Conservation (phyloP, 2,888 invertebrate genomes). For the Thereva unica region DNA sequence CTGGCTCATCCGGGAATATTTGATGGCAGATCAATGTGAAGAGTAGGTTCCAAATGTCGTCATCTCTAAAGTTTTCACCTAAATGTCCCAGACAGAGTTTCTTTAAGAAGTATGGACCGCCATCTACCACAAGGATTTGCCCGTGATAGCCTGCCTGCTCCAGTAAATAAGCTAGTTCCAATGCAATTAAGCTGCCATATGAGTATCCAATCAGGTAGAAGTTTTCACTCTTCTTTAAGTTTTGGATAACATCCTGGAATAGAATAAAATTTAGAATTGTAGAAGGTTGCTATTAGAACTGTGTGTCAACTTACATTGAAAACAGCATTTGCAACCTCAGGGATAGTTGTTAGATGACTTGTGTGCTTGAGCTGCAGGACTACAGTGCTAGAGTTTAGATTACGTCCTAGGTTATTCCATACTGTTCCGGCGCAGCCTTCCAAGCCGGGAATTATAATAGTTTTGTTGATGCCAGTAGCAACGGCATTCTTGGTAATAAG, state of each 20-base stretch:
- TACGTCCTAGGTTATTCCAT: conserved; percentile 53
- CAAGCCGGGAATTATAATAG: conserved; percentile 66
- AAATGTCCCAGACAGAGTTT: conserved; percentile 53
- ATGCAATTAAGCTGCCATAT: conserved; percentile 76
- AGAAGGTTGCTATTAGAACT: not conserved
- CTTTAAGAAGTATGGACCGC: conserved; percentile 73
- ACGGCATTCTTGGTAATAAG: conserved; percentile 61
- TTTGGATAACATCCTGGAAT: conserved; percentile 64
- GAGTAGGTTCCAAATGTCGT: conserved; percentile 51
- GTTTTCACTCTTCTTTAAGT: conserved; percentile 63
- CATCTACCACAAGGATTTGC: conserved; percentile 76
- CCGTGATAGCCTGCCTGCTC: conserved; percentile 70
- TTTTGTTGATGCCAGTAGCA: conserved; percentile 43
- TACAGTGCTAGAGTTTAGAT: conserved; percentile 47
- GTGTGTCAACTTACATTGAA: conserved; percentile 47
- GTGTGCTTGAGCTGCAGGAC: conserved; percentile 53
- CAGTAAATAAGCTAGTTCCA: conserved; percentile 75
- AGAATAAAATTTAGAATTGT: conserved; percentile 6
- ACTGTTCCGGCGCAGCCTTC: conserved; percentile 65
- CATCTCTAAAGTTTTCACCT: conserved; percentile 48
- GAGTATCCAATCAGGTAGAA: conserved; percentile 88
- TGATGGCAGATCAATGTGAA: conserved; percentile 49
- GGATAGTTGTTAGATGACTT: conserved; percentile 46
- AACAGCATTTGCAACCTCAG: conserved; percentile 48
- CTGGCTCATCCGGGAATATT: conserved; percentile 53